A percentile compares a stretch with the other conserved stretches of the same genome.
These are phyloP conservation scores for Xenus cinereus DNA, from an alignment of 2,113 vertebrate species.

Conservation along the genomic window DNA sequence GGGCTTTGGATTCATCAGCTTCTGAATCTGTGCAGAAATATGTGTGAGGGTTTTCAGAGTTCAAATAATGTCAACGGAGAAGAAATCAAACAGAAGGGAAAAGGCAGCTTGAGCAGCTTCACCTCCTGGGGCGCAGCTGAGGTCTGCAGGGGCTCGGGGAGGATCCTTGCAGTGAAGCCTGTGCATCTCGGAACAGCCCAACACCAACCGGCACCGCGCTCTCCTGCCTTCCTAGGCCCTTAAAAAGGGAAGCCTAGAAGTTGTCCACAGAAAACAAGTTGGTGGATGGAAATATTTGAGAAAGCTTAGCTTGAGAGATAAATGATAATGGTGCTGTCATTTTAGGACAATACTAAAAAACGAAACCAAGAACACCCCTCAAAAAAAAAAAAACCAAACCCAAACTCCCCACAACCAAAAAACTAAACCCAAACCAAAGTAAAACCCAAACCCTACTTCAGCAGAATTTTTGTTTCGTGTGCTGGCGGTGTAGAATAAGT, in stretches of 20 bases:
- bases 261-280: neutral
- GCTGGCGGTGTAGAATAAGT: neutral
- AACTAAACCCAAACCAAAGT: neutral
- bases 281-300: neutral
- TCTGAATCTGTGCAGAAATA: neutral
- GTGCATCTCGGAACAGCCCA: neutral
- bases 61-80: neutral
- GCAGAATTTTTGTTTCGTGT: neutral
- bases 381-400: neutral
- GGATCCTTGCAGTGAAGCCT: neutral
- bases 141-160: neutral
- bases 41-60: neutral
- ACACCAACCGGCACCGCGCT: neutral
- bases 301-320: neutral
- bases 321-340: neutral
- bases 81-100: neutral
- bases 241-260: fast-evolving
- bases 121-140: neutral
- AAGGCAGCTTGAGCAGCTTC: neutral
- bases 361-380: too few relatives aligned
- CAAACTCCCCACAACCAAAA: neutral
- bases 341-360: neutral
- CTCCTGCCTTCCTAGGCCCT: fast-evolving
- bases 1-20: neutral
- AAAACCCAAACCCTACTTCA: neutral